These are phyloP conservation scores for Echinometra lucunter DNA, from an alignment of 53 echinoderm and acorn worm genomes.

Conservation along the genomic window DNA sequence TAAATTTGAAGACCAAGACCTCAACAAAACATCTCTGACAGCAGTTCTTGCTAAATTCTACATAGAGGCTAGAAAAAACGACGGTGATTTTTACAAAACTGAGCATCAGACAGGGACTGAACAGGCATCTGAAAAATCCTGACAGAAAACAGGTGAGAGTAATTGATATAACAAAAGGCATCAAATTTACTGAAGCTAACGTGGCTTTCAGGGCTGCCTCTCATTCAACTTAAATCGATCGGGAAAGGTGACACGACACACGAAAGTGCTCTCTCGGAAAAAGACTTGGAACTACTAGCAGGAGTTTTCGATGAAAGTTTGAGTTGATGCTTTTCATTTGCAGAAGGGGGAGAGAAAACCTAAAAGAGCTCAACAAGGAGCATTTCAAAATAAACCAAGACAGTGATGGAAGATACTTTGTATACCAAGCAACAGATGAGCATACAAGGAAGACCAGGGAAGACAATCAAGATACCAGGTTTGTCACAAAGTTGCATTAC, in stretches of 20 bases:
- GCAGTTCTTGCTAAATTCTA: neutral
- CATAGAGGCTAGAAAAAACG: neutral
- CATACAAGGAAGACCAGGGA: too few relatives aligned
- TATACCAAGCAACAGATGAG: neutral
- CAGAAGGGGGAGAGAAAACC: neutral
- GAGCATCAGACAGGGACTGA: neutral
- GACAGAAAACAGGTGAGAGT: neutral
- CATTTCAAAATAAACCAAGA: neutral
- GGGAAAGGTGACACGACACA: neutral
- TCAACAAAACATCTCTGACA: neutral
- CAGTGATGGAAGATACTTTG: neutral
- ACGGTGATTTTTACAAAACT: neutral
- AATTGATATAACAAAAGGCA: neutral
- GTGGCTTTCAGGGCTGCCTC: neutral
- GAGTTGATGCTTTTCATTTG: neutral
- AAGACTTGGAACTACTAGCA: neutral
- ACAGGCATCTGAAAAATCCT: conserved; percentile 6
- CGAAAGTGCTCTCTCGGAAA: neutral
- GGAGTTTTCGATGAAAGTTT: conserved; percentile 2
- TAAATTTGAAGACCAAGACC: neutral
- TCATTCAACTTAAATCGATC: neutral
- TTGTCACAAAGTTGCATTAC: too few relatives aligned
- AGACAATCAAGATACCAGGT: too few relatives aligned
- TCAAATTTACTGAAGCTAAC: neutral
- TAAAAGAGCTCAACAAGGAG: neutral